These are phyloP conservation scores for Pogonus chalceus DNA, from an alignment of 1,140 invertebrate genomes.

Conservation along the genomic window DNA sequence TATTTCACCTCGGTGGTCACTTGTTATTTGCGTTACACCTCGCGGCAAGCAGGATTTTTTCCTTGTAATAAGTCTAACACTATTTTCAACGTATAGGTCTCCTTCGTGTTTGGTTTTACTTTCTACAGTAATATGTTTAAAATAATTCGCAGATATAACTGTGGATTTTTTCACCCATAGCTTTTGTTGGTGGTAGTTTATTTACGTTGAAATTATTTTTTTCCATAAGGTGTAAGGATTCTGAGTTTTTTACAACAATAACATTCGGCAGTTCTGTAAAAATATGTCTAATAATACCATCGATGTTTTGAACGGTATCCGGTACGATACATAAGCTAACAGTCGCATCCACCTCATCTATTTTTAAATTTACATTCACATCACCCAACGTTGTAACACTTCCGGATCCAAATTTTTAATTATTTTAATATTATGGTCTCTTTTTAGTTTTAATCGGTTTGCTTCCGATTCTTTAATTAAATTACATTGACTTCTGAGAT, in stretches of 20 bases:
- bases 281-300: constrained; percentile 18
- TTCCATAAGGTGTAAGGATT: constrained; percentile 14
- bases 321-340: constrained; percentile 16
- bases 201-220: constrained; percentile 9
- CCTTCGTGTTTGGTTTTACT: too few species aligned
- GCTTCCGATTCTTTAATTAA: too few species aligned
- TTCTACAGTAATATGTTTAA: too few species aligned
- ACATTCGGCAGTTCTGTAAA: constrained; percentile 16
- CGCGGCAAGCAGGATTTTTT: constrained; percentile 11
- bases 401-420: too few species aligned
- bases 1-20: background rate
- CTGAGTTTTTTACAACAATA: constrained; percentile 11
- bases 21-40: constrained; percentile 3
- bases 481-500: too few species aligned
- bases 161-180: too few species aligned
- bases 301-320: constrained; percentile 15
- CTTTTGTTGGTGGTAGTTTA: constrained; percentile 15
- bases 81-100: constrained; percentile 10
- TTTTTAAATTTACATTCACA: constrained; percentile 11
- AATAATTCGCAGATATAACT: too few species aligned
- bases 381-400: too few species aligned
- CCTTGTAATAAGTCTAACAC: constrained; percentile 12
- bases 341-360: constrained; percentile 14
- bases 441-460: too few species aligned
- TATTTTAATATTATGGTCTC: too few species aligned